A percentile compares a stretch with the other conserved stretches of the same genome.
Conservation (phyloP, 2,888 invertebrate species). For the Stenodema calcarata region DNA sequence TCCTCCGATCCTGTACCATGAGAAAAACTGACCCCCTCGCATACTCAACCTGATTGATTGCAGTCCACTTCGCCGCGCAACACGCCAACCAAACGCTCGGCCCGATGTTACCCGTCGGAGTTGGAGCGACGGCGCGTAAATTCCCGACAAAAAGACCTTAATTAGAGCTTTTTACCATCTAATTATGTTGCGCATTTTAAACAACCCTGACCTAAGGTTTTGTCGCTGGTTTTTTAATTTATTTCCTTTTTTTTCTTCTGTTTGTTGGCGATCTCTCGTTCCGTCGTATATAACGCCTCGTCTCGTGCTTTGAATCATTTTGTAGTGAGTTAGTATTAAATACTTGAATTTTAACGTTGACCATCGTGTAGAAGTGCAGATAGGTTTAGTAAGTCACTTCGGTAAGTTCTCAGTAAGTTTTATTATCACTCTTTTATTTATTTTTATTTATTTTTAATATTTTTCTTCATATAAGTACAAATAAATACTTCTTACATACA, state of each 20-base stretch:
- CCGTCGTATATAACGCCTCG: too few relatives aligned
- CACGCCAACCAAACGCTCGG: neutral
- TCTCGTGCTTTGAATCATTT: too few relatives aligned
- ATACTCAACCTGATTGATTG: neutral
- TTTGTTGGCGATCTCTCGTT: neutral
- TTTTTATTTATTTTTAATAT: too few relatives aligned
- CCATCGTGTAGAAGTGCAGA: too few relatives aligned
- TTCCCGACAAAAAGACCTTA: constrained; percentile 13
- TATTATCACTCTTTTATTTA: too few relatives aligned
- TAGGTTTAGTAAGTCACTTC: too few relatives aligned
- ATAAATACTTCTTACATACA: too few relatives aligned
- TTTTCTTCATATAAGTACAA: too few relatives aligned
- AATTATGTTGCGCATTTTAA: constrained; percentile 41
- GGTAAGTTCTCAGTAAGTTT: too few relatives aligned
- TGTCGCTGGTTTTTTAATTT: neutral
- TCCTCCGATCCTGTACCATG: neutral
- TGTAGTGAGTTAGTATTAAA: too few relatives aligned
- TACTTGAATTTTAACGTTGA: too few relatives aligned
- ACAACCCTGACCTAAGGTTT: neutral
- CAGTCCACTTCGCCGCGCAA: neutral
- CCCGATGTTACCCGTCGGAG: neutral
- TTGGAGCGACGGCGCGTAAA: neutral
- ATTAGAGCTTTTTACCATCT: constrained; percentile 32
- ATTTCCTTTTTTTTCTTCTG: neutral
- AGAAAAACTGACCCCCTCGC: neutral